Evolutionary conservation across 2,888 invertebrate species (phyloP), one percentile per base, ranked within the genome.

Genomic region (Platycheirus rosarum): DNA sequence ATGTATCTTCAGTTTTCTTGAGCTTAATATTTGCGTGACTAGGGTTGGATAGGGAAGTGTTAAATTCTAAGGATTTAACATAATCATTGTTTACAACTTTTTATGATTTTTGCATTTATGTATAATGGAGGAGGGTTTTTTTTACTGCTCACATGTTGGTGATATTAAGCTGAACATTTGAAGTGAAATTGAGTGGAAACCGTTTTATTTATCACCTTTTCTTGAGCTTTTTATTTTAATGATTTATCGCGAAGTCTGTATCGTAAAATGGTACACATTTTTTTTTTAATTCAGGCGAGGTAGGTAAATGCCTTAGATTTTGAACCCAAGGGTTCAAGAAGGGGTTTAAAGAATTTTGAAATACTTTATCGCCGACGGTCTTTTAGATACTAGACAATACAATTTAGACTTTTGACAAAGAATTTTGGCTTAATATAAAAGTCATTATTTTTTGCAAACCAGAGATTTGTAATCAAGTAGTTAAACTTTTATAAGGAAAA

Each of bases 51-150:
- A n/a, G 18, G n/a, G n/a, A 18, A 37, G 32, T 37, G 26, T 29
- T 55, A 46, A 66, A 73, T 71, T 68, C 60, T 37, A 40, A 55
- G 32, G 60, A 73, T 53, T 78, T 9, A 51, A 51, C 57, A 48
- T 66, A 73, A 68, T 73, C 66, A 74, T 74, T 78, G 78, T 73
- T 68, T 62, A 62, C 40, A 68, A 48, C 13, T n/a, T 55, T 62
- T 55, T 53, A 7, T 23, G 20, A 46, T 35, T 60, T 42, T 49
- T 44, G 37, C 26, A 53, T 63, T n/a, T n/a, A 18, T 70, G 44
- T 29, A 32, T 53, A 62, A 42, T 26, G 51, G 23, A 51, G 37
- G 4, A 49, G 13, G 32, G 16, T 11, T 14, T 26, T 49, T 4
- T 49, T 26, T n/a, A n/a, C 14, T 9, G 23, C 44, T 32, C 37